phyloP scores from a whole-genome alignment of 2,888 invertebrate species.

The Galeopsomyia nigrocyanea region DNA sequence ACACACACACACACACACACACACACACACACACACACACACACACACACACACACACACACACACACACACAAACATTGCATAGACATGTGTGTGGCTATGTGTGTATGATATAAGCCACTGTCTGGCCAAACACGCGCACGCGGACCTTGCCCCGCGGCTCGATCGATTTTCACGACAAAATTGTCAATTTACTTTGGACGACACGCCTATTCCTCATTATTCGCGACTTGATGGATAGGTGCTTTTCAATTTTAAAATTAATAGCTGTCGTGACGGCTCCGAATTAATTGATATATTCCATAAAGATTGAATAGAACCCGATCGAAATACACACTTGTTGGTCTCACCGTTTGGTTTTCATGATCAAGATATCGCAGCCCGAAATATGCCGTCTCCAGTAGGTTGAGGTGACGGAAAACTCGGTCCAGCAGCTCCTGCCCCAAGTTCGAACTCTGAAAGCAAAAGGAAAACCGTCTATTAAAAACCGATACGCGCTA shows the following conservation, averaged over 20 bases:
- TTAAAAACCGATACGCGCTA: not conserved
- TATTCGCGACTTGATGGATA: conserved; percentile 27
- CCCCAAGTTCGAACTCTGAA: conserved; percentile 90
- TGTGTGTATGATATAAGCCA: conserved; percentile 4
- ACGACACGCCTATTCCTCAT: conserved; percentile 10
- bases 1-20: no score
- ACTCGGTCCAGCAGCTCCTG: conserved; percentile 93
- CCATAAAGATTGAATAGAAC: no score
- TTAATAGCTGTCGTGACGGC: not conserved
- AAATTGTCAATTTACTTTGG: conserved; percentile 46
- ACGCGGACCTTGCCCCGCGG: conserved; percentile 23
- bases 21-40: no score
- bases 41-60: no score
- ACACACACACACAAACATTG: no score
- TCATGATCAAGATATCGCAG: conserved; percentile 92
- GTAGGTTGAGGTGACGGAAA: conserved; percentile 90
- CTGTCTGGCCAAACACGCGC: not conserved
- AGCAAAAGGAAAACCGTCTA: conserved; percentile 43
- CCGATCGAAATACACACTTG: no score
- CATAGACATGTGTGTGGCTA: not conserved
- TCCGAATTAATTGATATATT: not conserved
- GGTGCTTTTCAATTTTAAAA: conserved; percentile 16
- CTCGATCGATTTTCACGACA: conserved; percentile 36
- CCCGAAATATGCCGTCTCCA: conserved; percentile 97
- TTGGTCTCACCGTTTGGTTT: conserved; percentile 90